A percentile compares a stretch with the other conserved stretches of the same genome.
These are phyloP conservation scores for Lamprotornis superbus DNA, from an alignment of 2,113 vertebrate species.

Conservation along the genomic window DNA sequence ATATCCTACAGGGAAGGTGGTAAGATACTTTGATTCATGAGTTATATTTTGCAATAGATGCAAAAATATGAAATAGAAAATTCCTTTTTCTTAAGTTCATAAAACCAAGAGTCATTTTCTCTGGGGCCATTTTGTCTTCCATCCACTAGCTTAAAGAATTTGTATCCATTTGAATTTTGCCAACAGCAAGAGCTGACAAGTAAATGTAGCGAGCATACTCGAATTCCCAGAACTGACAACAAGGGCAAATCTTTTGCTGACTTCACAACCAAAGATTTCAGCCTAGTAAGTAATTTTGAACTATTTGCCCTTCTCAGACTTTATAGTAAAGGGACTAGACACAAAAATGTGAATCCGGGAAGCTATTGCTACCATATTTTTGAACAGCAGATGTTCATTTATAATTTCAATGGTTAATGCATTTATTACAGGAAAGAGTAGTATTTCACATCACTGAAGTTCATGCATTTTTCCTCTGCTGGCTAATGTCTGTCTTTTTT, in stretches of 20 bases:
- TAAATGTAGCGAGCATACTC: accelerated
- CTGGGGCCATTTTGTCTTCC: not conserved
- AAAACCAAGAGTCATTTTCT: not conserved
- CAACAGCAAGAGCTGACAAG: not conserved
- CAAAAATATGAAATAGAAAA: not conserved
- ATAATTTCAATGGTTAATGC: not conserved
- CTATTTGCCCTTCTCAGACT: not conserved
- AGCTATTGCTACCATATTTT: not conserved
- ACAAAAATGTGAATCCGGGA: not conserved
- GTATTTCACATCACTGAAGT: not conserved
- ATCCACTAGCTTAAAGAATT: not conserved
- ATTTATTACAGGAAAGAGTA: not conserved
- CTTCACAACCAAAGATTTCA: not conserved
- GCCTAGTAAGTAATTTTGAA: not conserved
- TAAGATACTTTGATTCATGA: not conserved
- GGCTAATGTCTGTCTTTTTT: not conserved
- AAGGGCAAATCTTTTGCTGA: slow-evolving; percentile 1
- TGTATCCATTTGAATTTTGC: slow-evolving; percentile 28
- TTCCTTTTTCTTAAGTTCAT: not conserved
- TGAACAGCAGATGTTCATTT: not conserved
- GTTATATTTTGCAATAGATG: not conserved
- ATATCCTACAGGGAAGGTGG: not conserved
- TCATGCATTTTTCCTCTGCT: not conserved
- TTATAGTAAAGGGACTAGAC: not conserved
- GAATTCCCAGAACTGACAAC: not conserved